Evolutionary conservation across 2,888 invertebrate species (phyloP).

Genomic region (Metacarcinus magister): DNA sequence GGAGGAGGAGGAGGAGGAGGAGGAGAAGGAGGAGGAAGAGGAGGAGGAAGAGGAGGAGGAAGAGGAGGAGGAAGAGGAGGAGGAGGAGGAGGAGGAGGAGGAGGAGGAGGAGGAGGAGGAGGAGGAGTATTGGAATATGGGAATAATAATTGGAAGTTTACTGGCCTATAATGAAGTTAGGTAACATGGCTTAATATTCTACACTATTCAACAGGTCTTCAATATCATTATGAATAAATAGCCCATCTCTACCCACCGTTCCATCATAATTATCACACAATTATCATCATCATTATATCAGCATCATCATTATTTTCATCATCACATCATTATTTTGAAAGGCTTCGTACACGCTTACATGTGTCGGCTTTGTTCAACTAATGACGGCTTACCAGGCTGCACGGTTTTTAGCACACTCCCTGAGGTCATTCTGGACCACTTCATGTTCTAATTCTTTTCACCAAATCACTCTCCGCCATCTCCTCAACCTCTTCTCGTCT

Average conservation of each 20-base stretch:
- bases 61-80: neutral
- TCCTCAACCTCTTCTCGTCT: too few species aligned
- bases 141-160: neutral
- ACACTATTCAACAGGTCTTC: neutral
- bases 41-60: neutral
- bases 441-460: too few species aligned
- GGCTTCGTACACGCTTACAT: neutral
- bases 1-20: neutral
- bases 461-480: too few species aligned
- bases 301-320: neutral
- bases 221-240: neutral
- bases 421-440: too few species aligned
- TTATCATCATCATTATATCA: neutral
- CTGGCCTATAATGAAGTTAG: neutral
- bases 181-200: neutral
- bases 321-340: neutral
- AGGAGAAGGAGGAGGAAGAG: neutral
- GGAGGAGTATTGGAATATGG: neutral
- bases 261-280: neutral
- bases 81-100: neutral
- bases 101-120: neutral
- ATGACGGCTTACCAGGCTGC: too few species aligned
- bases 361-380: too few species aligned
- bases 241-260: neutral
- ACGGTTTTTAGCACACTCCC: too few species aligned